These are phyloP conservation scores for Macrochelys suwanniensis DNA, from an alignment of 2,797 vertebrate genomes.

Conservation along the genomic window DNA sequence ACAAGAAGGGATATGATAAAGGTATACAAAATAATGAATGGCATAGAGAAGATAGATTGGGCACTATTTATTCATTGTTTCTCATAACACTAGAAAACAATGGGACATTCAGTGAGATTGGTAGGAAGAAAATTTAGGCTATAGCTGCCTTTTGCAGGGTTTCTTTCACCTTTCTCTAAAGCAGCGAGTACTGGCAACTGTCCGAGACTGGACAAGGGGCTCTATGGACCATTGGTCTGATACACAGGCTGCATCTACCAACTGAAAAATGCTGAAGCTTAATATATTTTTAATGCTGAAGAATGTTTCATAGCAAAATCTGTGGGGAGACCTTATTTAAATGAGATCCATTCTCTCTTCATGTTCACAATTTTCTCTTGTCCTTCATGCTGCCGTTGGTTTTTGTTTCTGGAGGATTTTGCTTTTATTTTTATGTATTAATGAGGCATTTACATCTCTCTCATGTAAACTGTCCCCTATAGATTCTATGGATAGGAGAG, in stretches of 20 bases:
- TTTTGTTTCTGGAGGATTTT: neutral
- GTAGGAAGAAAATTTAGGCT: neutral
- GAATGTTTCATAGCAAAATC: neutral
- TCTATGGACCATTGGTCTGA: neutral
- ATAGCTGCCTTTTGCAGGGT: neutral
- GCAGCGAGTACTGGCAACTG: neutral
- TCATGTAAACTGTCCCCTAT: rapidly evolving
- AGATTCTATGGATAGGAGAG: neutral
- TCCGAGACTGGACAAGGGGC: neutral
- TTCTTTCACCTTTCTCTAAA: neutral
- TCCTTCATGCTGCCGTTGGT: rapidly evolving
- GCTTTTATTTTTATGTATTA: rapidly evolving
- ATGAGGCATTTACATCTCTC: neutral
- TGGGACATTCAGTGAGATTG: rapidly evolving
- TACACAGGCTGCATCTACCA: neutral
- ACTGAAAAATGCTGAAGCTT: neutral
- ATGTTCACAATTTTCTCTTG: neutral
- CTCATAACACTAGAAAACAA: neutral
- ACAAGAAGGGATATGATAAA: neutral
- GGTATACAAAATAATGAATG: neutral
- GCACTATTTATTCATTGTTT: neutral
- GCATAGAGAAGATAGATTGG: neutral
- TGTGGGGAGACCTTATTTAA: neutral
- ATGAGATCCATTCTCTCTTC: rapidly evolving
- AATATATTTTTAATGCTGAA: neutral